These are phyloP conservation scores for Agrochola macilenta DNA, from an alignment of 2,888 invertebrate species.

Conservation along the genomic window DNA sequence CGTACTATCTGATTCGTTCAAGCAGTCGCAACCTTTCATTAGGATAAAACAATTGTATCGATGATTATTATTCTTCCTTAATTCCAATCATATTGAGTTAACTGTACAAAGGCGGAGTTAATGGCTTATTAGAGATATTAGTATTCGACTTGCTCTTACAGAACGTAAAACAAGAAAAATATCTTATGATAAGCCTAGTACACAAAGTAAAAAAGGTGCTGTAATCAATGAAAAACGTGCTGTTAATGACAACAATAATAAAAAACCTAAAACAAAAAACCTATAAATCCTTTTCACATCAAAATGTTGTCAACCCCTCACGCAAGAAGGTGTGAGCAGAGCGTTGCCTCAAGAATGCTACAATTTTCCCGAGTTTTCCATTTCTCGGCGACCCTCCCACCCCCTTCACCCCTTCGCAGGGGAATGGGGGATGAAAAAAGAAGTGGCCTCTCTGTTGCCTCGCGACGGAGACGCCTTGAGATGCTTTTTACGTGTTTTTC, in stretches of 20 bases:
- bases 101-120: neutral
- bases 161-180: neutral
- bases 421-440: slow-evolving; percentile 82
- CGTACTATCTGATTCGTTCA: neutral
- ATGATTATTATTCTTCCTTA: neutral
- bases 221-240: neutral
- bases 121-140: neutral
- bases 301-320: slow-evolving; percentile 77
- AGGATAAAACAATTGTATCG: neutral
- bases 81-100: neutral
- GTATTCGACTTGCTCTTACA: neutral
- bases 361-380: slow-evolving; percentile 91
- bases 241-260: neutral
- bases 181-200: neutral
- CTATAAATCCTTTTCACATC: slow-evolving; percentile 41
- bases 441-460: slow-evolving; percentile 86
- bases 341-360: slow-evolving; percentile 91
- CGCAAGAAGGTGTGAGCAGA: slow-evolving; percentile 89
- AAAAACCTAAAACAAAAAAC: neutral
- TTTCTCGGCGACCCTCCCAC: slow-evolving; percentile 86
- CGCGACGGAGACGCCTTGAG: slow-evolving; percentile 76
- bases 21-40: neutral
- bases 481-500: slow-evolving; percentile 65
- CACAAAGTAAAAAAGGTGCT: too few relatives aligned
- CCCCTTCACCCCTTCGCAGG: slow-evolving; percentile 54